Conservation (phyloP, 1,140 invertebrate genomes). For the Brachionus sp. region DNA sequence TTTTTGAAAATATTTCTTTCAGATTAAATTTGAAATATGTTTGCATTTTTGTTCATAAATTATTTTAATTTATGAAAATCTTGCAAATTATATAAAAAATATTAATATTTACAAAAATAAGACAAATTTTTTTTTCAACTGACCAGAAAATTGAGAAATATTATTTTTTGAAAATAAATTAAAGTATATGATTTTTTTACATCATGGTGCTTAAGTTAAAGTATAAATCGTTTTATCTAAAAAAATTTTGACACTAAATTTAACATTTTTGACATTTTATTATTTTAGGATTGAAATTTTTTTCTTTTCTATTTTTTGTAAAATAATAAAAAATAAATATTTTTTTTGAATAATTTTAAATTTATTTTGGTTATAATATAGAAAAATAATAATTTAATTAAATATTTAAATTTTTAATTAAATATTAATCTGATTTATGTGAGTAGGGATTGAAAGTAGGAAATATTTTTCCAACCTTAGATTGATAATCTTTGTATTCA, state of each 20-base stretch:
- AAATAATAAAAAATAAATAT: neutral
- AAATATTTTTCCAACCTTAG: slow-evolving; percentile 19
- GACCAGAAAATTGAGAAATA: too few relatives aligned
- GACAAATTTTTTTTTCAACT: too few relatives aligned
- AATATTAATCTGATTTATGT: neutral
- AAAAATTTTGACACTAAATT: too few relatives aligned
- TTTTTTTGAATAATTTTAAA: neutral
- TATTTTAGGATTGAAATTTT: too few relatives aligned
- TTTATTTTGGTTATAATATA: too few relatives aligned
- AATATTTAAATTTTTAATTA: neutral
- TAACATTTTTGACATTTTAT: too few relatives aligned
- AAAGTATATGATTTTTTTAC: too few relatives aligned
- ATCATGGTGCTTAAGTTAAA: too few relatives aligned
- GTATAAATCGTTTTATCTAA: too few relatives aligned
- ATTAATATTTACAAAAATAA: too few relatives aligned
- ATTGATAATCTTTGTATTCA: slow-evolving; percentile 14
- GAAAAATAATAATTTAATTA: neutral
- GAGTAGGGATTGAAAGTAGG: neutral
- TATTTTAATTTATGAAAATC: neutral
- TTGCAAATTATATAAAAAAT: neutral
- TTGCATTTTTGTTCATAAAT: neutral
- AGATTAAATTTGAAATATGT: neutral
- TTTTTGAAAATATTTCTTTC: neutral
- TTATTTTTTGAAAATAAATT: too few relatives aligned
- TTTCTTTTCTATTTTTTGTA: too few relatives aligned